A percentile compares a stretch with the other conserved stretches of the same genome.
phyloP scores from a whole-genome alignment of 2,888 invertebrate genomes.

The Masnerella sp. region DNA sequence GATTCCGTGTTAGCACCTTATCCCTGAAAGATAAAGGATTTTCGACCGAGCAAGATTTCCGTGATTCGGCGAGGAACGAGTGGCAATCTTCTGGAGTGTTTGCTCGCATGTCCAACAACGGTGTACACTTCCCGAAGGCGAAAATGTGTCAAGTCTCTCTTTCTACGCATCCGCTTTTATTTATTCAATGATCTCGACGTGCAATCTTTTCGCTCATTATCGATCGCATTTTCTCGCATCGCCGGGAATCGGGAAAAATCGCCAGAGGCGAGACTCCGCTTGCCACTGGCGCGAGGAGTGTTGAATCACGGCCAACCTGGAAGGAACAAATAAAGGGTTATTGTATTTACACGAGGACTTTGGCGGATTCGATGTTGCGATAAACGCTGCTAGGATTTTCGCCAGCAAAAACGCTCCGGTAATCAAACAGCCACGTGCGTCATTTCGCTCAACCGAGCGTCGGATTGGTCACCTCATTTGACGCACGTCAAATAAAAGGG shows the following conservation, averaged over 20 bases:
- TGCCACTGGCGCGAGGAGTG: constrained; percentile 74
- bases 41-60: constrained; percentile 28
- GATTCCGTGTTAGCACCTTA: neutral
- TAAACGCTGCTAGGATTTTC: constrained; percentile 43
- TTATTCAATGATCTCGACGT: constrained; percentile 48
- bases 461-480: constrained; percentile 10
- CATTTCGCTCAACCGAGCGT: constrained; percentile 20
- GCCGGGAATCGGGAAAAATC: constrained; percentile 68
- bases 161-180: constrained; percentile 49
- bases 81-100: constrained; percentile 63
- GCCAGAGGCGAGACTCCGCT: constrained; percentile 69
- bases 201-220: constrained; percentile 55
- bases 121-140: constrained; percentile 43
- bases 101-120: constrained; percentile 57
- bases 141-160: constrained; percentile 55
- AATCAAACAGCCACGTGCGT: constrained; percentile 43
- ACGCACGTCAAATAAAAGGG: neutral
- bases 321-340: constrained; percentile 77
- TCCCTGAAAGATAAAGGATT: constrained; percentile 36
- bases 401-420: constrained; percentile 22
- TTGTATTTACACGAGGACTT: constrained; percentile 75
- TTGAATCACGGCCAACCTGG: constrained; percentile 74
- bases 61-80: constrained; percentile 30
- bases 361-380: constrained; percentile 60
- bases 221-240: constrained; percentile 53